phyloP scores from a whole-genome alignment of 2,113 vertebrate genomes.

The Podilymbus podiceps region DNA sequence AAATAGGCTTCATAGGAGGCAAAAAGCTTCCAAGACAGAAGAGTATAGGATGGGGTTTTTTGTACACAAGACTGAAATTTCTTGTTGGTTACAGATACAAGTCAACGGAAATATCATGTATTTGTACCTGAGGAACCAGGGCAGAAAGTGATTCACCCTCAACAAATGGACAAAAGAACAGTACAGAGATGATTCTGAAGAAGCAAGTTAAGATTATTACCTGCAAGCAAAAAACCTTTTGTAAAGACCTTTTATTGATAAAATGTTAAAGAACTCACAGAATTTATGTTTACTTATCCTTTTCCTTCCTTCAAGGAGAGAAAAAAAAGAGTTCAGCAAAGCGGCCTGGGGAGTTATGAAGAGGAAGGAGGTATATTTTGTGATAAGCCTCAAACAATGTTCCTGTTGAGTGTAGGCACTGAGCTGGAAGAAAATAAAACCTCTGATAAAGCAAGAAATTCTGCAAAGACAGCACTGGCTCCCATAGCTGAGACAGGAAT shows the following conservation, averaged over 20 bases:
- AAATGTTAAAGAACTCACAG: background rate
- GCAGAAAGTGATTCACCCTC: background rate
- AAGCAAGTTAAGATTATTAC: background rate
- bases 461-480: slow-evolving; percentile 16
- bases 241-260: background rate
- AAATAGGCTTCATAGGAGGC: background rate
- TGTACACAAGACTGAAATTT: background rate
- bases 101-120: background rate
- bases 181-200: background rate
- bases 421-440: slow-evolving; percentile 25
- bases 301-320: background rate
- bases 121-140: background rate
- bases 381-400: slow-evolving; percentile 42
- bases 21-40: background rate
- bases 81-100: background rate
- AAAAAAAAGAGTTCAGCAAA: background rate
- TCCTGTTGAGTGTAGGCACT: background rate
- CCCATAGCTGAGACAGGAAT: slow-evolving; percentile 11
- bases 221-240: background rate
- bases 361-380: background rate
- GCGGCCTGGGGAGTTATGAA: background rate
- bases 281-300: background rate
- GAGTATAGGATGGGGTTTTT: background rate
- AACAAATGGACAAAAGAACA: background rate
- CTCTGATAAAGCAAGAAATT: slow-evolving; percentile 55